Conservation (phyloP, 2,888 invertebrate genomes). For the Heteromyza rotundicornis region DNA sequence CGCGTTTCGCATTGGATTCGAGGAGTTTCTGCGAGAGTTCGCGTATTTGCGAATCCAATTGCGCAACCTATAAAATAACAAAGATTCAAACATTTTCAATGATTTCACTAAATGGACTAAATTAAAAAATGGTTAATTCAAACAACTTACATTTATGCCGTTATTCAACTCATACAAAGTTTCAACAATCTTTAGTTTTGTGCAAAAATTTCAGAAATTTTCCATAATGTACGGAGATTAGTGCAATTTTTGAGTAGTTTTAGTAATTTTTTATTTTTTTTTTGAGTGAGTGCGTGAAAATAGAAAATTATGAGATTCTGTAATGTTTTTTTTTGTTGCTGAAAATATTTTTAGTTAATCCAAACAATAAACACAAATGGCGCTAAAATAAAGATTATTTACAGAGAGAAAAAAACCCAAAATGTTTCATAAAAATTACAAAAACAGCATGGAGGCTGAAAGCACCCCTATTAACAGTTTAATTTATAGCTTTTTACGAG, state of each 20-base stretch:
- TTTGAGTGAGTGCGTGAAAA: background rate
- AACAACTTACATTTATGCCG: background rate
- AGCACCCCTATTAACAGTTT: no score
- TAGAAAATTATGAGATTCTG: background rate
- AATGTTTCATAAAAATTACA: no score
- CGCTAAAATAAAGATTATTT: background rate
- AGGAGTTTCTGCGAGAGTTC: constrained; percentile 71
- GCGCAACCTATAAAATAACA: constrained; percentile 70
- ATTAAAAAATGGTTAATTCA: background rate
- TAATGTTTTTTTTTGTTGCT: background rate
- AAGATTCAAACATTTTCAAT: background rate
- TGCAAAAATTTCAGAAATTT: background rate
- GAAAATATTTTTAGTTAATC: background rate
- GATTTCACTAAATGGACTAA: background rate
- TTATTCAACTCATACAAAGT: background rate
- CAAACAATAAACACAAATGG: background rate
- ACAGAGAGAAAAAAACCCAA: constrained; percentile 16
- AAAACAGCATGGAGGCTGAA: no score
- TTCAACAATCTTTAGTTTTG: background rate
- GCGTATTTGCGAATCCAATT: constrained; percentile 76
- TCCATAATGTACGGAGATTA: background rate
- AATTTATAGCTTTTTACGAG: no score
- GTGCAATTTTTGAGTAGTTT: background rate
- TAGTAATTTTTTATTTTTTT: background rate
- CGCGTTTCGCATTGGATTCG: constrained; percentile 69